These are phyloP conservation scores for Centruroides vittatus DNA, from an alignment of 1,140 invertebrate species.

Conservation along the genomic window DNA sequence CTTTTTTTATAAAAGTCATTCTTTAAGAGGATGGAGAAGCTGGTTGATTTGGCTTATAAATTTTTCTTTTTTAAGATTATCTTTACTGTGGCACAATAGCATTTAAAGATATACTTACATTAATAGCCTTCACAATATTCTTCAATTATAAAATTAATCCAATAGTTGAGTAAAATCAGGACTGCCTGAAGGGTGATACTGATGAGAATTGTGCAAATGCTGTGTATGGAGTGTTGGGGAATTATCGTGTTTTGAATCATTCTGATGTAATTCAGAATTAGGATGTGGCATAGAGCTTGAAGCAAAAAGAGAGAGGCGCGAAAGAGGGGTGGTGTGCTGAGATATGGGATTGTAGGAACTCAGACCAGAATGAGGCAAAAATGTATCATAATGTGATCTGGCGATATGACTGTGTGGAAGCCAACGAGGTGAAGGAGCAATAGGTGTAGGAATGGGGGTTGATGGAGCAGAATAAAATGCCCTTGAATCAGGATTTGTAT, in stretches of 20 bases:
- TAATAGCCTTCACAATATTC: no score
- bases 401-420: conserved; percentile 11
- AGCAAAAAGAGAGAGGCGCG: conserved; percentile 12
- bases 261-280: neutral
- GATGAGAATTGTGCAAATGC: conserved; percentile 4
- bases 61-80: no score
- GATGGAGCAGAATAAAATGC: conserved; percentile 16
- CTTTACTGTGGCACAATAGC: no score
- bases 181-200: conserved; percentile 12
- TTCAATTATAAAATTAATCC: conserved; percentile 5
- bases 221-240: conserved; percentile 1
- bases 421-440: conserved; percentile 12
- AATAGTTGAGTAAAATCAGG: conserved; percentile 16
- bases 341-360: conserved; percentile 12
- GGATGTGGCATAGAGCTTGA: conserved; percentile 8
- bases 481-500: conserved; percentile 9
- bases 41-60: no score
- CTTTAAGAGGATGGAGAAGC: no score
- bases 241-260: conserved; percentile 3
- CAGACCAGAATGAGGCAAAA: neutral
- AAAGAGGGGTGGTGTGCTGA: conserved; percentile 12
- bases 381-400: neutral
- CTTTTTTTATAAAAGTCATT: no score
- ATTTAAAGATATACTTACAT: no score
- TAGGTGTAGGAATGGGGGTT: conserved; percentile 10